Base-by-base conservation (phyloP, 1,140 invertebrate genomes). In the Euwallacea fornicatus region DNA sequence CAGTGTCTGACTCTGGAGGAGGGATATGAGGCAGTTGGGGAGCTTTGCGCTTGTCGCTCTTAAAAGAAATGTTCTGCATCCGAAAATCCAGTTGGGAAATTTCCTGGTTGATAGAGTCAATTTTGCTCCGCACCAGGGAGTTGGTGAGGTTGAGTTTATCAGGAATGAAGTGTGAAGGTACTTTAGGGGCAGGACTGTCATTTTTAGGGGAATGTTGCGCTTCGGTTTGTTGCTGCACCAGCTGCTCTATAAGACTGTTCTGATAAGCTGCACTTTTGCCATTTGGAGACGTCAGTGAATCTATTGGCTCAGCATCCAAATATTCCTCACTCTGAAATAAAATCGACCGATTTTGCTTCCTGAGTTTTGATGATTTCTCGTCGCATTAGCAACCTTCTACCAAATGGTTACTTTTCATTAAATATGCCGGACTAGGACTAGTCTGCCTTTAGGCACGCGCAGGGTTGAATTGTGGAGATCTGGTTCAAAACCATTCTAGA, bases 231-330 rank as follows among this genome's bases (percentile, higher is more conserved):
- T 83, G 83, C 2, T 80, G 82, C 13, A 85, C 83, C 72, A 86
- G 64, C 70, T 84, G 83, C 73, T 85, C 84, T 65, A 86, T 86
- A 75, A 85, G 80, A 70, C 83, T 85, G 71, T 86, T 86, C 75
- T 86, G 84, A 69, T 86, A 86, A 42, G 84, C 83, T 41, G 83
- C 83, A 10, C 62, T 81, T 72, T 58, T 73, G 60, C 64, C 76
- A 69, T 70, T 71, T 62, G 78, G 73, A n/a, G 77, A 75, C 50
- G 75, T 67, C 64, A 64, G 7, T 3, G 73, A 61, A 58, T 74
- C 75, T n/a, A 74, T 71, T n/a, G 67, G 69, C 54, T 79, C 78
- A 3, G 55, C 65, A 63, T 78, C 76, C 43, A 77, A 55, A 67
- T 77, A 78, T 54, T 79, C 78, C 56, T 79, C 78, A 63, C 74